Conservation (phyloP, 2,113 vertebrate species). For the western clawed frog (Xenopus tropicalis) region DNA sequence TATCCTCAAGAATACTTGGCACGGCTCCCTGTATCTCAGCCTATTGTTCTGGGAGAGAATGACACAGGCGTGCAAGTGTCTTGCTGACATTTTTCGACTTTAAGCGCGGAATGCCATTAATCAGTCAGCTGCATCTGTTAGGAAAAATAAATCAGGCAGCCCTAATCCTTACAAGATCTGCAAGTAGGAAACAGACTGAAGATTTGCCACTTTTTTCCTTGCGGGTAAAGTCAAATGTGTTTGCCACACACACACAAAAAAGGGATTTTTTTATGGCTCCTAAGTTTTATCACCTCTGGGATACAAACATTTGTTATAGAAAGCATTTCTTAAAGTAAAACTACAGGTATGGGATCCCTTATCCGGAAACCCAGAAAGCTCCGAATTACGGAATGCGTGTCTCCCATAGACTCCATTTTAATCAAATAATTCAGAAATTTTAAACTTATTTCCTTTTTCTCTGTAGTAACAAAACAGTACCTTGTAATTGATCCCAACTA, state of each 20-base stretch:
- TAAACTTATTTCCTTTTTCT: no score
- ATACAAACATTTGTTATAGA: no score
- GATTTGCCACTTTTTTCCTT: slow-evolving; percentile 57
- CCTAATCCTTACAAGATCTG: slow-evolving; percentile 37
- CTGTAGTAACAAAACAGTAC: no score
- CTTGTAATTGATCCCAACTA: no score
- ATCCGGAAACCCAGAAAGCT: no score
- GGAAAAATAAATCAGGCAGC: slow-evolving; percentile 66
- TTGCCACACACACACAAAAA: not conserved
- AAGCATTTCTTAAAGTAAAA: no score
- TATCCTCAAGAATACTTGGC: slow-evolving; percentile 77
- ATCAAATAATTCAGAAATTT: no score
- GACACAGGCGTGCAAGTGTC: slow-evolving; percentile 65
- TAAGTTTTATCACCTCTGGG: no score
- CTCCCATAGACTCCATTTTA: no score
- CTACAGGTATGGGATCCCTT: no score
- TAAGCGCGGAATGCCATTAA: slow-evolving; percentile 72
- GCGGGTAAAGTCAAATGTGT: slow-evolving; percentile 47
- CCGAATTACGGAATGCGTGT: no score
- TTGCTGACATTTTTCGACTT: slow-evolving; percentile 80
- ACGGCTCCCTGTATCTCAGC: slow-evolving; percentile 65
- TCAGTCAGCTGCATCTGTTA: slow-evolving; percentile 77
- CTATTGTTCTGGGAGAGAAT: slow-evolving; percentile 73
- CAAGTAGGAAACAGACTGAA: slow-evolving; percentile 47
- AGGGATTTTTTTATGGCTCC: not conserved